Conservation (phyloP, 2,113 vertebrate species). For the Hemiscyllium ocellatum region DNA sequence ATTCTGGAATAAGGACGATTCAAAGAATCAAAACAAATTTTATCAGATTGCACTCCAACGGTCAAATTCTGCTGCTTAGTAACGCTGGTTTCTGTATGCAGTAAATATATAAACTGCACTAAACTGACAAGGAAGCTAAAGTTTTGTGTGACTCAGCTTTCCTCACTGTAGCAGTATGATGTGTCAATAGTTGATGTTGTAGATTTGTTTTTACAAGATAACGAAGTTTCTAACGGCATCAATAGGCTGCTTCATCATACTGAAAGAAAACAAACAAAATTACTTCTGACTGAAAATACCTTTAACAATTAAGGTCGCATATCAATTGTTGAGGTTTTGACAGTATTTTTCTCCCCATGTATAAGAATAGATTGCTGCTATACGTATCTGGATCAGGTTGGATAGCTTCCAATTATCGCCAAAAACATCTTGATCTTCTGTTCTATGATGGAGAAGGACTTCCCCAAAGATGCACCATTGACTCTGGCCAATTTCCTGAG, state of each 20-base stretch:
- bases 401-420: background rate
- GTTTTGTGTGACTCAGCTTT: background rate
- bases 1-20: background rate
- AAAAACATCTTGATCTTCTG: background rate
- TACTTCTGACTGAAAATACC: background rate
- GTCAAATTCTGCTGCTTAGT: background rate
- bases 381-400: background rate
- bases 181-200: background rate
- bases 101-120: background rate
- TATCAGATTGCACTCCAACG: background rate
- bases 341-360: background rate
- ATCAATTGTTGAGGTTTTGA: background rate
- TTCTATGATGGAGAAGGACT: background rate
- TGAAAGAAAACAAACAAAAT: background rate
- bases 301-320: background rate
- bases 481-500: background rate
- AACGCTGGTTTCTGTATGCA: too few relatives aligned
- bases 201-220: background rate
- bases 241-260: background rate
- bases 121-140: background rate
- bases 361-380: background rate
- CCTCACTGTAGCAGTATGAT: background rate
- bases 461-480: background rate
- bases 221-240: background rate
- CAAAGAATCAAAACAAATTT: background rate